These are phyloP conservation scores for Ischnura elegans DNA, from an alignment of 2,888 invertebrate genomes.

Conservation along the genomic window DNA sequence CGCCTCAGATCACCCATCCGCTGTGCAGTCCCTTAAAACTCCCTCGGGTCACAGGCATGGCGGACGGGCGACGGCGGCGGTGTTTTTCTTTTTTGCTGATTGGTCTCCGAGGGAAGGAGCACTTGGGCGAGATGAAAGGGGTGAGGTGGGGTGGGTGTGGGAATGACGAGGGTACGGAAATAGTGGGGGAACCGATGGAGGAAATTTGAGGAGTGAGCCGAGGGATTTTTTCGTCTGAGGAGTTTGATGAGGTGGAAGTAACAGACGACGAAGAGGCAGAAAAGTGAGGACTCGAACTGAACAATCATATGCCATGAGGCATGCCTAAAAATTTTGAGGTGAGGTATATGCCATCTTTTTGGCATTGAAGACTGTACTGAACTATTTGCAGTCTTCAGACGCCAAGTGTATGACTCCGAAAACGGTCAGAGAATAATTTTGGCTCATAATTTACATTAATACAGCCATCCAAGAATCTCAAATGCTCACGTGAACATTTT, in stretches of 20 bases:
- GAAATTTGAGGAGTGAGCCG: background rate
- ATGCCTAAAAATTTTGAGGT: no score
- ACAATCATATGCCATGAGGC: no score
- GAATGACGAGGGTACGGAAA: background rate
- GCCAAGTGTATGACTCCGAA: no score
- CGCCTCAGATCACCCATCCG: conserved; percentile 14
- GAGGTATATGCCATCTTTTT: no score
- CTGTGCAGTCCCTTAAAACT: conserved; percentile 22
- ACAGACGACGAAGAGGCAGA: background rate
- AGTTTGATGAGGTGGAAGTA: background rate
- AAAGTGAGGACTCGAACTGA: background rate
- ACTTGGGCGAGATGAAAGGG: background rate
- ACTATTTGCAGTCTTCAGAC: no score
- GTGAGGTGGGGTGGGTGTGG: background rate
- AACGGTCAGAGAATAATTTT: no score
- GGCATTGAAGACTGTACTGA: no score
- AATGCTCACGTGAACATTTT: no score
- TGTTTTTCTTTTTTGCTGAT: conserved; percentile 64
- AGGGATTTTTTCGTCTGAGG: background rate
- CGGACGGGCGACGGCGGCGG: no score
- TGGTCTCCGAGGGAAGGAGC: conserved; percentile 38
- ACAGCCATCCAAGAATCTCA: no score
- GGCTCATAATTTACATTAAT: no score
- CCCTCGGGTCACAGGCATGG: conserved; percentile 54
- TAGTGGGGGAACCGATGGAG: background rate